Base-by-base conservation (phyloP, 2,113 vertebrate species). In the Lepisosteus osseus region DNA sequence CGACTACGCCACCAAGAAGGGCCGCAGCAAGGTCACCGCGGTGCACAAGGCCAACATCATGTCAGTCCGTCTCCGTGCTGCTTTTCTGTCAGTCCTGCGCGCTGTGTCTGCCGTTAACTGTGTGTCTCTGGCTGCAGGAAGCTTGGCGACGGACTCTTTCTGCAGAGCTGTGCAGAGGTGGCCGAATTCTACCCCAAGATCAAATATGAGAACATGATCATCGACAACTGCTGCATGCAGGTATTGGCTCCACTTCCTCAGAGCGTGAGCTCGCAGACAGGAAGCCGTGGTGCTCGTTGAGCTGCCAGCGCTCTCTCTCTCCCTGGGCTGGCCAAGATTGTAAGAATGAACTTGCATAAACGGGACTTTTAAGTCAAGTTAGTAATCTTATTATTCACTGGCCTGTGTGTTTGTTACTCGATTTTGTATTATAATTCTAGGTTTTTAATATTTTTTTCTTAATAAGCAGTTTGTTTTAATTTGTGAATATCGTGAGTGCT, bases 161-260 rank as follows among this genome's bases (percentile, higher is more conserved):
- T 99, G 77, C 97, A 96, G 84, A 93, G 97, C 87, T 98, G 96
- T 63, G 89, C 93, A 2, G 96, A 99, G 71, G 87, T 98, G 78
- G 93, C 96, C 0, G 86, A 98, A 54, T 86, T 99, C 0, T 99
- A 99, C 74, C 96, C 97, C 78, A 97, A 92, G 85, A 95, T 99
- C 86, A 94, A 97, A 76, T 98, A 96, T n/a, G 95, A 99, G 74
- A 99, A 84, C 67, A 96, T 99, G 76, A 99, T 99, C 81, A 98
- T 99, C 5, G 97, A 99, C 80, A 99, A 99, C 89, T 98, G 96
- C 82, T 99, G 97, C 86, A 99, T 99, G 97, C 97, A 99, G 96
- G 97, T 98, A 79, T 6, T 0, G n/a, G 0, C 65, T 7, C 57
- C 9, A 0, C 14, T 0, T 1, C 54, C 29, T 29, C 29, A 29